Evolutionary conservation across 2,888 invertebrate species (phyloP).

Genomic region (Diogma glabrata): DNA sequence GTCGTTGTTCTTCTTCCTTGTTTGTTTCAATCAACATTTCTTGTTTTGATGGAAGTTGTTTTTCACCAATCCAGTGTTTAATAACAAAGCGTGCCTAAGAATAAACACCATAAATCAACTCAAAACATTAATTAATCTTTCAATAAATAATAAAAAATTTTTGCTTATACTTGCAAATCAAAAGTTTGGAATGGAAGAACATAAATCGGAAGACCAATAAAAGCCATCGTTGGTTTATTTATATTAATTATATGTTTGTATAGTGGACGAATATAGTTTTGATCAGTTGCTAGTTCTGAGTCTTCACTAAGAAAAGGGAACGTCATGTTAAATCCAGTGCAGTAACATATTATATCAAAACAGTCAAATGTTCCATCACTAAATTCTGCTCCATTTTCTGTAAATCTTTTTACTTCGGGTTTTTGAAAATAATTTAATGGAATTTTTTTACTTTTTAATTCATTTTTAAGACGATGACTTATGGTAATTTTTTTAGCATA

Average conservation of each 20-base stretch:
- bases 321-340: slow-evolving; percentile 62
- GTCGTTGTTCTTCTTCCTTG: slow-evolving; percentile 46
- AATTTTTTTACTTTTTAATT: slow-evolving; percentile 45
- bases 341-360: slow-evolving; percentile 59
- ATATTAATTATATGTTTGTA: slow-evolving; percentile 80
- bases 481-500: slow-evolving; percentile 50
- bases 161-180: no score
- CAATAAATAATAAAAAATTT: no score
- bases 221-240: slow-evolving; percentile 63
- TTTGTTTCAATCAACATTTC: slow-evolving; percentile 52
- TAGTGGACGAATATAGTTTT: slow-evolving; percentile 68
- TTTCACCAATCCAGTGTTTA: no score
- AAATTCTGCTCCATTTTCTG: slow-evolving; percentile 45
- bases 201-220: slow-evolving; percentile 70
- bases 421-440: slow-evolving; percentile 54
- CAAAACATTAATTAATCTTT: no score
- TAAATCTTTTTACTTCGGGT: slow-evolving; percentile 46
- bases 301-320: slow-evolving; percentile 61
- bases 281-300: slow-evolving; percentile 56
- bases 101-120: slow-evolving; percentile 49
- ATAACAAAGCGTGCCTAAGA: no score
- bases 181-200: slow-evolving; percentile 75
- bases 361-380: slow-evolving; percentile 49
- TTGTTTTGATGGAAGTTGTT: slow-evolving; percentile 46
- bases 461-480: slow-evolving; percentile 53